Conservation (phyloP, 2,797 vertebrate genomes). For the Nasua narica region DNA sequence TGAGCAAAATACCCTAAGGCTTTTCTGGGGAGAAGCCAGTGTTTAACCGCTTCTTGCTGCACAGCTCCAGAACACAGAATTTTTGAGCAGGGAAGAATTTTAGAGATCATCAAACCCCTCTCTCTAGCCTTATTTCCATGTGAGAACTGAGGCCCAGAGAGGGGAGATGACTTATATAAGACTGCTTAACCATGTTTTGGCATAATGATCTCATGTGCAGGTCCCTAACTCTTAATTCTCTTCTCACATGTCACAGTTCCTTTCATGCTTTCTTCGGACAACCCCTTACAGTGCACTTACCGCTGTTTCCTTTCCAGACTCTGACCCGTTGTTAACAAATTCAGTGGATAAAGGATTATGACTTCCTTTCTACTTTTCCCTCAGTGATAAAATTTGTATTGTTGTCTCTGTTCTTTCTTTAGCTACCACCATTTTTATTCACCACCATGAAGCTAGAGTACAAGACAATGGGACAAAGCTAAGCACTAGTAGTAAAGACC, state of each 20-base stretch:
- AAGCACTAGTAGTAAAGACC: not conserved
- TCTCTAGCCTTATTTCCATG: not conserved
- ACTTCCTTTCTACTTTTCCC: not conserved
- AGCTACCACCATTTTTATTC: not conserved
- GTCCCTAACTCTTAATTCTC: not conserved
- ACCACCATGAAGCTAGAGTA: not conserved
- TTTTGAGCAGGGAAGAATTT: not conserved
- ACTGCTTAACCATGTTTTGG: not conserved
- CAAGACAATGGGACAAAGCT: not conserved
- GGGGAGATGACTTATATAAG: not conserved
- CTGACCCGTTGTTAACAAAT: not conserved
- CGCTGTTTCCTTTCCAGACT: not conserved
- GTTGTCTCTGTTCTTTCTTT: not conserved
- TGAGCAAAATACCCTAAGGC: conserved; percentile 4
- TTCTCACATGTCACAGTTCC: not conserved
- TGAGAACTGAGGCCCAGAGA: not conserved
- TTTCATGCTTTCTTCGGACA: not conserved
- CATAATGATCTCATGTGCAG: not conserved
- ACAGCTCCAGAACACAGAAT: not conserved
- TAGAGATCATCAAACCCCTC: not conserved
- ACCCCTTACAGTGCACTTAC: not conserved
- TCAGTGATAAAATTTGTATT: not conserved
- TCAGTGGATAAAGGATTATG: not conserved
- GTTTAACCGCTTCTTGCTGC: not conserved
- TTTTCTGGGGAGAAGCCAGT: conserved; percentile 21